These are phyloP conservation scores for Littorina saxatilis DNA, from an alignment of 1,140 invertebrate genomes.

Conservation along the genomic window DNA sequence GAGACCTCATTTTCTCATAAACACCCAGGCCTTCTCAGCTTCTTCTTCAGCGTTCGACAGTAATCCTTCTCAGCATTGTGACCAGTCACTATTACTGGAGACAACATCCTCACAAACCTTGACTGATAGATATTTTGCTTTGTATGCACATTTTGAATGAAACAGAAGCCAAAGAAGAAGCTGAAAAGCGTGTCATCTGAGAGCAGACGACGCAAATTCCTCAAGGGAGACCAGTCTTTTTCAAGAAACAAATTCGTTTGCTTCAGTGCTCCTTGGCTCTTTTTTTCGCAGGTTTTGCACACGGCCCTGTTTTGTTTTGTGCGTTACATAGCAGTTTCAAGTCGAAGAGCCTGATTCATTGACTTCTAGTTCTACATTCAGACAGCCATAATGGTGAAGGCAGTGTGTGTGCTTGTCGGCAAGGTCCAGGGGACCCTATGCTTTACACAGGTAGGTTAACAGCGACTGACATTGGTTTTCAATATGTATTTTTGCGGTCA, in stretches of 20 bases:
- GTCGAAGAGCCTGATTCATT: neutral
- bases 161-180: neutral
- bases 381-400: neutral
- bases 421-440: neutral
- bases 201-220: too few species aligned
- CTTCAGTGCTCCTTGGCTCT: neutral
- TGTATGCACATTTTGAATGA: neutral
- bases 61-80: too few species aligned
- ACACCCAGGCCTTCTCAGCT: too few species aligned
- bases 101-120: too few species aligned
- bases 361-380: neutral
- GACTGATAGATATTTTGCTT: too few species aligned
- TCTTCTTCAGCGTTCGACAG: too few species aligned
- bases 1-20: too few species aligned
- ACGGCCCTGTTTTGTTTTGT: neutral
- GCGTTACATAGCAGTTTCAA: neutral
- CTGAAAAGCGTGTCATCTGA: neutral
- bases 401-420: neutral
- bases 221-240: too few species aligned
- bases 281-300: neutral
- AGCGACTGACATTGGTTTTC: neutral
- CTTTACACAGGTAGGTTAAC: neutral
- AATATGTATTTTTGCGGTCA: neutral
- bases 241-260: too few species aligned
- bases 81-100: too few species aligned